These are phyloP conservation scores for Poeciliopsis presidionis DNA, from an alignment of 2,797 vertebrate species.

Conservation along the genomic window DNA sequence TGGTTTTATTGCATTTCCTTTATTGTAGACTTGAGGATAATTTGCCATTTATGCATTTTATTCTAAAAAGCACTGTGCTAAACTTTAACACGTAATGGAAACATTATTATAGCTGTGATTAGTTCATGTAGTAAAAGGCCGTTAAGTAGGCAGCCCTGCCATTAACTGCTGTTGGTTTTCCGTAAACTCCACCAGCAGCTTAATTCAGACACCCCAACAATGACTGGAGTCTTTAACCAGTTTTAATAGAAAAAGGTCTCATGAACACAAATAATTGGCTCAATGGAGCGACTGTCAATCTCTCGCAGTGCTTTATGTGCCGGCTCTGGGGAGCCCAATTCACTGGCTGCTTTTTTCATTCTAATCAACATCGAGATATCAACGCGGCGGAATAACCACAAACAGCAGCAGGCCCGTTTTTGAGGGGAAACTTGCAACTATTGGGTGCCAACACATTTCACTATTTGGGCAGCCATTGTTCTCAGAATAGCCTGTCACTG, in stretches of 20 bases:
- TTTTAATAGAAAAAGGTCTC: conserved; percentile 71
- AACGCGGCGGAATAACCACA: conserved; percentile 78
- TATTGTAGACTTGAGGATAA: conserved; percentile 36
- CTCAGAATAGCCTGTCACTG: conserved; percentile 80
- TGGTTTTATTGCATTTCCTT: conserved; percentile 32
- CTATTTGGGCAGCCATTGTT: conserved; percentile 83
- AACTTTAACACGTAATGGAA: conserved; percentile 51
- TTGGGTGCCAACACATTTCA: conserved; percentile 82
- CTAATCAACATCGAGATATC: conserved; percentile 85
- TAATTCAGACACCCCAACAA: conserved; percentile 62
- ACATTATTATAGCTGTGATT: conserved; percentile 50
- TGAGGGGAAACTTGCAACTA: conserved; percentile 76
- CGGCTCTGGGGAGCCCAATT: conserved; percentile 69
- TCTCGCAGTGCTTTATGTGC: conserved; percentile 71
- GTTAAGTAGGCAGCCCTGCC: conserved; percentile 43
- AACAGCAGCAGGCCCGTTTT: conserved; percentile 75
- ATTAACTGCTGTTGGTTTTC: conserved; percentile 58
- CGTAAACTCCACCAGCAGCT: conserved; percentile 54
- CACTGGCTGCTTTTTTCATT: conserved; percentile 76
- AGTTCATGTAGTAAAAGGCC: conserved; percentile 45
- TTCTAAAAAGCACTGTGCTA: conserved; percentile 19
- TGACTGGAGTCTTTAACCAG: conserved; percentile 75
- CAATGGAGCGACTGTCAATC: conserved; percentile 81
- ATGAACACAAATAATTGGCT: conserved; percentile 80
- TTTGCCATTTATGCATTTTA: conserved; percentile 32